Evolutionary conservation across 1,140 invertebrate genomes (phyloP).

Genomic region (Saccostrea echinata): DNA sequence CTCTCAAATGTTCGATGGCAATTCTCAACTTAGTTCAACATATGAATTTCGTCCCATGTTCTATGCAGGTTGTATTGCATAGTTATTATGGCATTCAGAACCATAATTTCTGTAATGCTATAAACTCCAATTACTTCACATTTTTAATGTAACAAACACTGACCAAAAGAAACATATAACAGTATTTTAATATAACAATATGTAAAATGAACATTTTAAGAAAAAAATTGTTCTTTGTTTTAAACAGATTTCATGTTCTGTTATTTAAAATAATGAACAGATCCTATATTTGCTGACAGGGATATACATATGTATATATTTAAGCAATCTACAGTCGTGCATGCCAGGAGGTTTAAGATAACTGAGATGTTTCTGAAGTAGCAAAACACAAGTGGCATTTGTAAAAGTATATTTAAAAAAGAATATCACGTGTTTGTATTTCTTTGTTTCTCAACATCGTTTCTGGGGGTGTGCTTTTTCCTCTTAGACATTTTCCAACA

Average conservation of each 20-base stretch:
- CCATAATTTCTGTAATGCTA: no score
- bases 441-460: background rate
- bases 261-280: background rate
- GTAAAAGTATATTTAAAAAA: background rate
- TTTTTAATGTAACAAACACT: no score
- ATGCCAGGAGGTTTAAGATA: no score
- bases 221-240: background rate
- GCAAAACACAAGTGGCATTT: no score
- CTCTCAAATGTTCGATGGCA: no score
- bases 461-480: background rate
- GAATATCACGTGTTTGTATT: background rate
- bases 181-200: background rate
- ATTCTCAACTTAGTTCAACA: no score
- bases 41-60: no score
- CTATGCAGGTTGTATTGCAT: no score
- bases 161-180: background rate
- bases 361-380: no score
- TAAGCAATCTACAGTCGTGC: background rate
- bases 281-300: background rate
- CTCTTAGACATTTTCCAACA: constrained; percentile 33
- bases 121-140: no score
- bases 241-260: background rate
- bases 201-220: background rate
- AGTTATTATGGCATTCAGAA: no score
- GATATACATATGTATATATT: background rate